A percentile compares a stretch with the other conserved stretches of the same genome.
Evolutionary conservation across 2,797 vertebrate genomes (phyloP).

Genomic region (Alfaro cultratus): DNA sequence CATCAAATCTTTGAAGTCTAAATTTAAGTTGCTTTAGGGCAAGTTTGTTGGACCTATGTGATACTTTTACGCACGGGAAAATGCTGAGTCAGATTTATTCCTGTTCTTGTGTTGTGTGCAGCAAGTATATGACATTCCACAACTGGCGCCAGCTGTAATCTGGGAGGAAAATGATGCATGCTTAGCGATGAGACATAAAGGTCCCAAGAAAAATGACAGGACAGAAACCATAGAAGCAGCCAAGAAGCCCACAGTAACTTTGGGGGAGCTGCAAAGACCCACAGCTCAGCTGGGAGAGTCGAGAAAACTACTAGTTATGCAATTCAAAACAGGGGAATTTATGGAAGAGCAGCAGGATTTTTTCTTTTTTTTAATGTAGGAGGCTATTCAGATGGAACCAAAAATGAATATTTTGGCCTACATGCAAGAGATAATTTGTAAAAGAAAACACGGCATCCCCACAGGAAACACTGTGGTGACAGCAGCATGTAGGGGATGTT

Average conservation of each 20-base stretch:
- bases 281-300: neutral
- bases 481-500: neutral
- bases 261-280: neutral
- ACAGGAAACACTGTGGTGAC: neutral
- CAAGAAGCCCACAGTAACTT: neutral
- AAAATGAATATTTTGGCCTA: neutral
- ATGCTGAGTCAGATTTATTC: neutral
- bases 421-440: neutral
- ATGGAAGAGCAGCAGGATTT: neutral
- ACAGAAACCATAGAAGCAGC: neutral
- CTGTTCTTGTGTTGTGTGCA: neutral
- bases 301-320: neutral
- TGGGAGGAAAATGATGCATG: neutral
- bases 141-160: neutral
- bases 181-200: neutral
- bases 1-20: neutral
- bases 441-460: neutral
- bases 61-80: neutral
- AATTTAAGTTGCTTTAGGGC: neutral
- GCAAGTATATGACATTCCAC: neutral
- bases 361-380: neutral
- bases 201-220: neutral
- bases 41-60: neutral
- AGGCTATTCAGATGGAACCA: neutral
- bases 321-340: neutral